Percentiles rank a stretch among this genome's conserved stretches.
Evolutionary conservation across 1,140 invertebrate species (phyloP).

Genomic region (Antheraea pernyi): DNA sequence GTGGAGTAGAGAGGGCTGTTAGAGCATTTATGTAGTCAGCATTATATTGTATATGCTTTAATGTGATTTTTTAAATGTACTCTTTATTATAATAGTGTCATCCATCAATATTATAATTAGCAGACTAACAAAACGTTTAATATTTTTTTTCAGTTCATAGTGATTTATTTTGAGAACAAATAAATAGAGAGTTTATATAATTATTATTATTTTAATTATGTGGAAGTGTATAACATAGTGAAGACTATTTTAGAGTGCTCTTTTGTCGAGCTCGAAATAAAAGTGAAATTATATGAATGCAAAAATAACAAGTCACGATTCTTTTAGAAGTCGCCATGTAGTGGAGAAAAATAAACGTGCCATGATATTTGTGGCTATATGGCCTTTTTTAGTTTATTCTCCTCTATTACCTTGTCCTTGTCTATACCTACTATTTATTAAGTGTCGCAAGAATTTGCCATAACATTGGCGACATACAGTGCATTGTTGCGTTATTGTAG

Average conservation of each 20-base stretch:
- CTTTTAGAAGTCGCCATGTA: constrained; percentile 80
- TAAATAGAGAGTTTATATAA: constrained; percentile 77
- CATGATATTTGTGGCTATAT: constrained; percentile 79
- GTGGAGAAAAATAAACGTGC: constrained; percentile 81
- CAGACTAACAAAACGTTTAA: constrained; percentile 78
- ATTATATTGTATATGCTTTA: constrained; percentile 79
- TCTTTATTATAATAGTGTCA: constrained; percentile 77
- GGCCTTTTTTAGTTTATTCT: constrained; percentile 51
- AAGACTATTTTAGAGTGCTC: constrained; percentile 71
- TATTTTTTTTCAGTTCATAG: constrained; percentile 77
- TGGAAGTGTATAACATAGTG: constrained; percentile 72
- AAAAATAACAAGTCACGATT: constrained; percentile 78
- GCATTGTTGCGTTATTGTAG: too few relatives aligned
- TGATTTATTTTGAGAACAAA: constrained; percentile 78
- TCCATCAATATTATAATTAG: constrained; percentile 74
- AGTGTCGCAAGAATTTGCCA: background rate
- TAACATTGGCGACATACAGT: too few relatives aligned
- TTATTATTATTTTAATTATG: constrained; percentile 67
- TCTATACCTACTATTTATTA: background rate
- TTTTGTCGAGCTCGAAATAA: constrained; percentile 70
- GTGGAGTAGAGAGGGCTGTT: constrained; percentile 60
- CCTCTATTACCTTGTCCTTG: constrained; percentile 2
- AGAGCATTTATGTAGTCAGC: constrained; percentile 78
- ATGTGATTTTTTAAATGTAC: constrained; percentile 80
- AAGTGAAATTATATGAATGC: constrained; percentile 73